Base-by-base conservation (phyloP, 2,888 invertebrate genomes). In the Volucella zonaria region DNA sequence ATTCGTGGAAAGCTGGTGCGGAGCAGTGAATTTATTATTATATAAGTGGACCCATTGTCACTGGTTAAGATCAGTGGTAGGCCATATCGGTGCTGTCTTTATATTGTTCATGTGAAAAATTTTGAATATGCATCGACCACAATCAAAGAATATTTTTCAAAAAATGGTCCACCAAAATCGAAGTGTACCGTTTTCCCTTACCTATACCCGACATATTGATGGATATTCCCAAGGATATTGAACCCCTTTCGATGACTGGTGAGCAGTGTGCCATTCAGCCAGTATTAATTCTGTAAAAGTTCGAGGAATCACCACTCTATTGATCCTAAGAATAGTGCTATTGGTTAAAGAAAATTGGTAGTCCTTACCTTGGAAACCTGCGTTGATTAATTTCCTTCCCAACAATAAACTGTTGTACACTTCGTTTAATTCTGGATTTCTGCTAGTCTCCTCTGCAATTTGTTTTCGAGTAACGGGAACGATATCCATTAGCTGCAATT, bases 171-270 rank as follows among this genome's bases (percentile, higher is more conserved):
- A 3, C 47, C 68, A 45, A 68, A 58, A 15, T 45, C 45, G 3
- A 18, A 1, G 2, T 23, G 18, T 18, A 18, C 18, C 18, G 1
- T 18, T 18, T 18, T 1, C 18, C 18, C 18, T 1, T 18, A 18
- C 12, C n/a, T 61, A 47, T 15, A 47, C 40, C 38, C n/a, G 47
- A 45, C 18, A 23, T 23, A 38, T 12, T 31, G 31, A 47, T 12
- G 47, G 14, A 9, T 56, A 68, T 43, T 51, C 43, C 66, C 38
- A 58, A 18, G 49, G 58, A n/a, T 49, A 49, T 70, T 70, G 58
- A 10, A 59, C 12, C 2, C 0, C n/a, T 47, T 45, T 56, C 8
- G 56, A 8, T 47, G 18, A 49, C 12, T 56, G 31, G 38, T 68
- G 38, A 11, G 68, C 68, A 9, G 31, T 38, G n/a, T 68, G 38